These are phyloP conservation scores for Trachelus tabidus DNA, from an alignment of 2,888 invertebrate species.

Conservation along the genomic window DNA sequence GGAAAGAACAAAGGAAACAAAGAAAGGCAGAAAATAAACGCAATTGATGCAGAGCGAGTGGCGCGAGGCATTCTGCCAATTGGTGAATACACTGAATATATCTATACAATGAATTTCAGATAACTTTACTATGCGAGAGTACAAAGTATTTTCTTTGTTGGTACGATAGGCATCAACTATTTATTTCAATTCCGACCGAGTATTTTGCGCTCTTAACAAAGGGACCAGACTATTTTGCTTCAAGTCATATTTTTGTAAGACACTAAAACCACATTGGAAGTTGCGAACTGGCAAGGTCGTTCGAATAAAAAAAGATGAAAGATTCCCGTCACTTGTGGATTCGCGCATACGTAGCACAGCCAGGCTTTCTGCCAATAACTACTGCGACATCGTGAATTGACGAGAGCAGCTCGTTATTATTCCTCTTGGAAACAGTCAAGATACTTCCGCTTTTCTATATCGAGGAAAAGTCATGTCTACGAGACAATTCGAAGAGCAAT, in stretches of 20 bases:
- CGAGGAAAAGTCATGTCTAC: slow-evolving; percentile 3
- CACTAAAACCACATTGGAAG: not conserved
- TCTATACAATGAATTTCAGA: not conserved
- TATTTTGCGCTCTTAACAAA: not conserved
- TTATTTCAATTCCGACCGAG: not conserved
- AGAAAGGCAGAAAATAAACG: not conserved
- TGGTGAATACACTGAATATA: not conserved
- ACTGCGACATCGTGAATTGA: not conserved
- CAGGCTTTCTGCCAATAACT: not conserved
- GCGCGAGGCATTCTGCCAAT: not conserved
- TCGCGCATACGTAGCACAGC: not conserved
- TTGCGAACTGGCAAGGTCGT: not conserved
- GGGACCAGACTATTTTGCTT: not conserved
- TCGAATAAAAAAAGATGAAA: not conserved
- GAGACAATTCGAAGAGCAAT: not conserved
- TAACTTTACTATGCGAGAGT: not conserved
- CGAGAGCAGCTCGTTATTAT: not conserved
- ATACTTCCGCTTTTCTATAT: slow-evolving; percentile 7
- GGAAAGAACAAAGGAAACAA: not conserved
- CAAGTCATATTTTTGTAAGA: not conserved
- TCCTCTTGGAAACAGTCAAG: not conserved
- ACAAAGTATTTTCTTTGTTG: not conserved
- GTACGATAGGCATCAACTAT: not conserved
- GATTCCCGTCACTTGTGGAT: not conserved
- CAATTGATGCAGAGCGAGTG: not conserved